Conservation (phyloP, 2,888 invertebrate genomes). For the Noctua janthe region DNA sequence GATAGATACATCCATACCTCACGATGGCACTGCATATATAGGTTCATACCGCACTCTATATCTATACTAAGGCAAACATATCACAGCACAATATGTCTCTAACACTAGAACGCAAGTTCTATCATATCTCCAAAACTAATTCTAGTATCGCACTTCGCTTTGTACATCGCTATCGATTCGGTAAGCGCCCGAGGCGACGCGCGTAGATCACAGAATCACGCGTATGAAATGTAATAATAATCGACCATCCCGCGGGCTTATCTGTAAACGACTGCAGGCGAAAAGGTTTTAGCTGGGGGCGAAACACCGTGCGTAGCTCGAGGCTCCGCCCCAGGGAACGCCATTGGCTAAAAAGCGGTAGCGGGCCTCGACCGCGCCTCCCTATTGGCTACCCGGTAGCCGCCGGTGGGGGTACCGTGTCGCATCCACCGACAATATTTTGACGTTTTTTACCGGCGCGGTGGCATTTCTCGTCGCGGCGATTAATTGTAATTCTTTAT, state of each 20-base stretch:
- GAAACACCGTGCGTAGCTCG: slow-evolving; percentile 86
- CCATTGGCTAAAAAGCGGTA: slow-evolving; percentile 87
- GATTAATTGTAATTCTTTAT: slow-evolving; percentile 90
- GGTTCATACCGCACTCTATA: slow-evolving; percentile 85
- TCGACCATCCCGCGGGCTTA: slow-evolving; percentile 90
- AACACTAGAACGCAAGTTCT: slow-evolving; percentile 79
- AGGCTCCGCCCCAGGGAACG: slow-evolving; percentile 88
- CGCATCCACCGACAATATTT: slow-evolving; percentile 85
- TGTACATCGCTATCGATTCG: slow-evolving; percentile 86
- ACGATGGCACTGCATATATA: slow-evolving; percentile 90
- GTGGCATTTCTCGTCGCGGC: slow-evolving; percentile 88
- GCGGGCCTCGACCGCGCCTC: slow-evolving; percentile 78
- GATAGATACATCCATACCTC: slow-evolving; percentile 84
- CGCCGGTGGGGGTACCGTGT: slow-evolving; percentile 81
- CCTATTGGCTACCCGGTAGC: slow-evolving; percentile 84
- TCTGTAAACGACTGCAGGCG: slow-evolving; percentile 90
- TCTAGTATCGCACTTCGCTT: slow-evolving; percentile 75
- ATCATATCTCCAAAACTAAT: slow-evolving; percentile 69
- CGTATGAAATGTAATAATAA: slow-evolving; percentile 88
- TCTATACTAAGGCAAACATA: slow-evolving; percentile 89
- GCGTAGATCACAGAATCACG: slow-evolving; percentile 86
- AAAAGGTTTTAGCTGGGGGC: slow-evolving; percentile 90
- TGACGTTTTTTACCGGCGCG: slow-evolving; percentile 87
- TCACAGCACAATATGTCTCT: slow-evolving; percentile 82
- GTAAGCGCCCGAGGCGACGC: slow-evolving; percentile 82